Percentiles rank a stretch among this genome's conserved stretches.
Conservation (phyloP, 2,113 vertebrate genomes). For the Ascaphus truei region DNA sequence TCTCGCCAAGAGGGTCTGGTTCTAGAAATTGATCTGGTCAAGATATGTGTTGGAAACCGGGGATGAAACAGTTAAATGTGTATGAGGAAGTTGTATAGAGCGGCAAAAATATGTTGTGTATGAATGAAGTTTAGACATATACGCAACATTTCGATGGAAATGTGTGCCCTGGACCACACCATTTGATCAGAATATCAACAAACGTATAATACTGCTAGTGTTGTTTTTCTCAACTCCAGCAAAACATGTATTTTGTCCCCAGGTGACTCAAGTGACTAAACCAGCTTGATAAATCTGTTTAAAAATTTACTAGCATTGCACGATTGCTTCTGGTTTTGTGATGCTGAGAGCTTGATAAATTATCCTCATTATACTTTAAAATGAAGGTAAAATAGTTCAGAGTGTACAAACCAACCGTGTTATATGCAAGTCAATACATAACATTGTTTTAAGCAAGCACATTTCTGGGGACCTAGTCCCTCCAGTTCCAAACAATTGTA, state of each 20-base stretch:
- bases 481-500: not conserved
- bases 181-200: too few relatives aligned
- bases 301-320: slow-evolving; percentile 19
- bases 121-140: too few relatives aligned
- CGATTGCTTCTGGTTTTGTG: not conserved
- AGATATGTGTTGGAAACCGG: too few relatives aligned
- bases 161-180: too few relatives aligned
- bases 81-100: too few relatives aligned
- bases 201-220: too few relatives aligned
- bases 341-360: slow-evolving; percentile 23
- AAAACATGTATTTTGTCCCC: slow-evolving; percentile 7
- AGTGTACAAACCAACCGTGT: not conserved
- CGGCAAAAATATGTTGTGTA: too few relatives aligned
- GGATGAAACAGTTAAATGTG: too few relatives aligned
- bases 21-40: too few relatives aligned
- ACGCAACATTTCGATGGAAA: too few relatives aligned
- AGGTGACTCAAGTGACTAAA: slow-evolving; percentile 14
- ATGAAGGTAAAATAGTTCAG: slow-evolving; percentile 20
- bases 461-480: not conserved
- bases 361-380: slow-evolving; percentile 29
- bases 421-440: slow-evolving; percentile 1
- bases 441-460: not conserved
- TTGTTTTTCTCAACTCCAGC: not conserved
- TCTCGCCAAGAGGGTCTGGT: too few relatives aligned
- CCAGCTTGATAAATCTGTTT: slow-evolving; percentile 8